Evolutionary conservation across 2,888 invertebrate species (phyloP).

Genomic region (Campopleginae sp.): DNA sequence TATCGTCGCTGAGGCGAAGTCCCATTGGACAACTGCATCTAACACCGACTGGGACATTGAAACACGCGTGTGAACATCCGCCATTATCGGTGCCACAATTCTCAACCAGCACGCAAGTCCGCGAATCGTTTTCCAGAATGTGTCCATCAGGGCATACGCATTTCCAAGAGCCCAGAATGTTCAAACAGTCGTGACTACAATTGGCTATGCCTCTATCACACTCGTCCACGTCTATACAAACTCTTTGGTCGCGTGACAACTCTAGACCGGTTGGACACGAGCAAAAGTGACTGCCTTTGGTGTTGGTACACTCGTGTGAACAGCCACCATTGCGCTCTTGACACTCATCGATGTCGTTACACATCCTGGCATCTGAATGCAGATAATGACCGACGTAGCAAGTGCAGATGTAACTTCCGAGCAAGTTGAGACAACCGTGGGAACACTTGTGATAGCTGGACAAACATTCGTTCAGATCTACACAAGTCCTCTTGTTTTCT

Average conservation of each 20-base stretch:
- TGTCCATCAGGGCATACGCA: constrained; percentile 83
- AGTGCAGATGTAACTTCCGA: constrained; percentile 82
- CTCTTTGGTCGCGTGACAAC: constrained; percentile 80
- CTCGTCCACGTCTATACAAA: constrained; percentile 84
- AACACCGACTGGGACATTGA: constrained; percentile 85
- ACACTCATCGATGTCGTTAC: constrained; percentile 82
- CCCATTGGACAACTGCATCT: constrained; percentile 85
- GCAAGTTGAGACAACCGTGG: constrained; percentile 77
- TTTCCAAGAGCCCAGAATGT: constrained; percentile 81
- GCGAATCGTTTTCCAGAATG: constrained; percentile 76
- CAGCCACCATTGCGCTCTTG: constrained; percentile 84
- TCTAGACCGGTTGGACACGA: constrained; percentile 85
- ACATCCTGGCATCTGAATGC: constrained; percentile 79
- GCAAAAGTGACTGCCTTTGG: constrained; percentile 85
- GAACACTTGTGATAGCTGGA: constrained; percentile 77
- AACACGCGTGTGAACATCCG: constrained; percentile 88
- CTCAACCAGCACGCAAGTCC: constrained; percentile 84
- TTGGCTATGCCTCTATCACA: constrained; percentile 81
- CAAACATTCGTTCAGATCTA: constrained; percentile 84
- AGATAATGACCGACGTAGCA: constrained; percentile 79
- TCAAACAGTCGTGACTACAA: constrained; percentile 85
- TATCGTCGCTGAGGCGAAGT: constrained; percentile 78
- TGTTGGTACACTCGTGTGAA: constrained; percentile 85
- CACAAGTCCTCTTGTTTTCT: constrained; percentile 83
- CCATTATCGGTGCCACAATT: constrained; percentile 86